These are phyloP conservation scores for Neuroterus valhalla DNA, from an alignment of 1,140 invertebrate genomes.

Conservation along the genomic window DNA sequence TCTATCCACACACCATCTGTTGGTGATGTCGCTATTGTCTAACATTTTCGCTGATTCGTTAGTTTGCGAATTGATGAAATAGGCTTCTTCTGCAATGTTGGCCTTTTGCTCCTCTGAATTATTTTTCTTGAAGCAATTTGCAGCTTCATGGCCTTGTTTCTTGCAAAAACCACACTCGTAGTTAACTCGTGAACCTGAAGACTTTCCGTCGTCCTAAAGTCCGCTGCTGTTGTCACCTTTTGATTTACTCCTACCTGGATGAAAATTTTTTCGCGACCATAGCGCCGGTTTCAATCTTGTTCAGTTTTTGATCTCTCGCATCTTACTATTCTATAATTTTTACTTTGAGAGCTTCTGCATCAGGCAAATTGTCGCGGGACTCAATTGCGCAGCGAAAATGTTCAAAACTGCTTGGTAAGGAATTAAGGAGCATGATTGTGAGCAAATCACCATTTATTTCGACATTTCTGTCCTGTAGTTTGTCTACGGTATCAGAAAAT, in stretches of 20 bases:
- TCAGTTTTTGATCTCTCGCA: neutral
- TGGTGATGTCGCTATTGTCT: neutral
- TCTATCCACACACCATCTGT: constrained; percentile 2
- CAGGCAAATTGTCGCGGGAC: neutral
- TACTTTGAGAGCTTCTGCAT: neutral
- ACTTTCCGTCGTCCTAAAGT: too few species aligned
- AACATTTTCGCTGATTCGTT: neutral
- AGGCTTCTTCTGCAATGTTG: too few species aligned
- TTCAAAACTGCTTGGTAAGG: neutral
- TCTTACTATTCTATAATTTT: neutral
- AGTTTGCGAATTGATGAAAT: neutral
- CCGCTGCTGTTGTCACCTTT: neutral
- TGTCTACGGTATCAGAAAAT: too few species aligned
- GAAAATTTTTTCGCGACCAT: neutral
- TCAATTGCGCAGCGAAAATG: neutral
- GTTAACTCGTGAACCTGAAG: too few species aligned
- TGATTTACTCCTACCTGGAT: neutral
- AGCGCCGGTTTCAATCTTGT: neutral
- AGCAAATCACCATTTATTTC: too few species aligned
- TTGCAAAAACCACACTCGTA: too few species aligned
- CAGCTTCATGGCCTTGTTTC: too few species aligned
- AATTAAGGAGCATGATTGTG: neutral
- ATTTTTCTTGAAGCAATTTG: too few species aligned
- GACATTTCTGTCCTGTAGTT: too few species aligned
- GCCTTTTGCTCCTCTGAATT: neutral